phyloP scores from a whole-genome alignment of 2,113 vertebrate genomes.

The Rhinoderma darwinii region DNA sequence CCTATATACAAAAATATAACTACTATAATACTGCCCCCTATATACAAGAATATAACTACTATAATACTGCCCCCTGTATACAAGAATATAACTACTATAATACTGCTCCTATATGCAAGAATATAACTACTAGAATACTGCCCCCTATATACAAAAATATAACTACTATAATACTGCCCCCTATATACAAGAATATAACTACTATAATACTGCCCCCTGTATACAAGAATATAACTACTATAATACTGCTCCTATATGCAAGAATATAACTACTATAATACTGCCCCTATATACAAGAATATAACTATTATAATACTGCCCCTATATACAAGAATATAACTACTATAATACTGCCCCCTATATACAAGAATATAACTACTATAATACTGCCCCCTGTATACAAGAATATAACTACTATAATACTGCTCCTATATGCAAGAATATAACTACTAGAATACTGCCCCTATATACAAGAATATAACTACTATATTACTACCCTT shows the following conservation, averaged over 20 bases:
- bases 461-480: background rate
- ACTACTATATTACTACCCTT: no score
- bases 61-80: background rate
- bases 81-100: background rate
- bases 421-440: background rate
- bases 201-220: background rate
- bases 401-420: conserved; percentile 6
- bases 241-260: background rate
- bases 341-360: background rate
- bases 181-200: background rate
- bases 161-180: background rate
- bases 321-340: background rate
- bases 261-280: background rate
- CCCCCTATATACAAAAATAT: background rate
- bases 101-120: background rate
- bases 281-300: background rate
- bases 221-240: background rate
- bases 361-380: background rate
- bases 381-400: background rate
- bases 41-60: conserved; percentile 1
- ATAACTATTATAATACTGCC: background rate
- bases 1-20: no score
- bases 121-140: conserved; percentile 7
- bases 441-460: background rate
- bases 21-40: no score